Base-by-base conservation (phyloP, 2,888 invertebrate species). In the Andrena haemorrhoa region DNA sequence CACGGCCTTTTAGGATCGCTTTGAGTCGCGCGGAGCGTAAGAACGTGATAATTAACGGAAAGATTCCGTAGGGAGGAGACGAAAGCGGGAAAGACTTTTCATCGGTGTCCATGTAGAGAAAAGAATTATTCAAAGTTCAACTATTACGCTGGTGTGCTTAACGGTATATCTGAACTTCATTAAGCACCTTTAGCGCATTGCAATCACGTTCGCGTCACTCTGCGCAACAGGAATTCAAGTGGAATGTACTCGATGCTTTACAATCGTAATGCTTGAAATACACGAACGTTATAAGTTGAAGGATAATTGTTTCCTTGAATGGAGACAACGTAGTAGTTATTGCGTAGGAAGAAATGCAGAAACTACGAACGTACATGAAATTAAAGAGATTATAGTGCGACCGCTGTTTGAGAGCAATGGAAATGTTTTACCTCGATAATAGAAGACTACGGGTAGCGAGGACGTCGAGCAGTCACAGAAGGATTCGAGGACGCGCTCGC, bases 401-500 rank as follows among this genome's bases (percentile, higher is more conserved):
- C 16, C 31, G 2, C n/a, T 12, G 2, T 60, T 58, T 23, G 20
- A 69, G 69, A 51, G 58, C 4, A 69, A 69, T 29, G 8, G 23
- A 65, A 41, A 41, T 16, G 12, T 12, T 26, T 84, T 84, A 83
- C 83, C 83, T 83, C 8, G 31, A 26, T 49, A 56, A 64, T 16
- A 20, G 58, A 66, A 73, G 29, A 69, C 70, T 60, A 20, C n/a
- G 23, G 69, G 12, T 64, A 49, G n/a, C 26, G 53, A 68, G 29
- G 35, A 63, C 49, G 58, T 65, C 58, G 20, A 58, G 41, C 41
- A 20, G 65, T 41, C n/a, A 35, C 29, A 73, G 69, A 81, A 86
- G 60, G 53, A 82, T 77, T 79, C 74, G 47, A 68, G 75, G 74
- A 76, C 75, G 81, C 89, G 82, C 70, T 78, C 84, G 81, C 82